phyloP scores from a whole-genome alignment of 2,888 invertebrate genomes.

The Ceraclea dissimilis region DNA sequence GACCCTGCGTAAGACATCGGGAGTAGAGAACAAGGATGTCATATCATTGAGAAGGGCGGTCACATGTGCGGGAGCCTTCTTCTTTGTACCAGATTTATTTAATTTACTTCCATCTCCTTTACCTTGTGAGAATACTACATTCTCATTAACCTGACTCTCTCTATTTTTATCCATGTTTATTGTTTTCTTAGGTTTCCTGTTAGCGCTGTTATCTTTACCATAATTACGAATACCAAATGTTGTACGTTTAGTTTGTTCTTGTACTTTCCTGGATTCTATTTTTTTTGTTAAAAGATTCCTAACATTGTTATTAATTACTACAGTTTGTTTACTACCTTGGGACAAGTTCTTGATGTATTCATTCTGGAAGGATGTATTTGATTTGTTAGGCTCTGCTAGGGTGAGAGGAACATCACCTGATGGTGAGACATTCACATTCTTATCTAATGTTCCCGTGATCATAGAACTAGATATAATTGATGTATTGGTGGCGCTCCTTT shows the following conservation, averaged over 20 bases:
- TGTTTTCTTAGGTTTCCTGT: slow-evolving; percentile 16
- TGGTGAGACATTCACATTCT: neutral
- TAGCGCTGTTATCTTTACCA: slow-evolving; percentile 11
- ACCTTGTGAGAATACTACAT: neutral
- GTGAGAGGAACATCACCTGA: neutral
- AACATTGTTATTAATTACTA: slow-evolving; percentile 31
- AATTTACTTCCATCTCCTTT: slow-evolving; percentile 2
- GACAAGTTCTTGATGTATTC: slow-evolving; percentile 25
- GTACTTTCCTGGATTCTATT: slow-evolving; percentile 19
- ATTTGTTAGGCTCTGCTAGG: slow-evolving; percentile 27
- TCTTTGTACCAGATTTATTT: neutral
- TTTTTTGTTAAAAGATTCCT: slow-evolving; percentile 21
- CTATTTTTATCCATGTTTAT: slow-evolving; percentile 9
- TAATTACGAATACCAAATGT: slow-evolving; percentile 16
- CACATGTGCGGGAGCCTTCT: slow-evolving; percentile 53
- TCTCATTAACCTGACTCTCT: slow-evolving; percentile 1
- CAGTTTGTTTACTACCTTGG: slow-evolving; percentile 41
- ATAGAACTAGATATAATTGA: neutral
- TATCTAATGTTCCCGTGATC: neutral
- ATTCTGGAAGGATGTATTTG: neutral
- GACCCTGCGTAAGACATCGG: slow-evolving; percentile 68
- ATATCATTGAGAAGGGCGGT: slow-evolving; percentile 50
- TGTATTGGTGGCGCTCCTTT: slow-evolving; percentile 6
- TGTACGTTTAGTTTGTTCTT: slow-evolving; percentile 5
- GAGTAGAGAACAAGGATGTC: slow-evolving; percentile 68